Base-by-base conservation (phyloP, 2,888 invertebrate genomes). In the Eumacrocentrus americanus region DNA sequence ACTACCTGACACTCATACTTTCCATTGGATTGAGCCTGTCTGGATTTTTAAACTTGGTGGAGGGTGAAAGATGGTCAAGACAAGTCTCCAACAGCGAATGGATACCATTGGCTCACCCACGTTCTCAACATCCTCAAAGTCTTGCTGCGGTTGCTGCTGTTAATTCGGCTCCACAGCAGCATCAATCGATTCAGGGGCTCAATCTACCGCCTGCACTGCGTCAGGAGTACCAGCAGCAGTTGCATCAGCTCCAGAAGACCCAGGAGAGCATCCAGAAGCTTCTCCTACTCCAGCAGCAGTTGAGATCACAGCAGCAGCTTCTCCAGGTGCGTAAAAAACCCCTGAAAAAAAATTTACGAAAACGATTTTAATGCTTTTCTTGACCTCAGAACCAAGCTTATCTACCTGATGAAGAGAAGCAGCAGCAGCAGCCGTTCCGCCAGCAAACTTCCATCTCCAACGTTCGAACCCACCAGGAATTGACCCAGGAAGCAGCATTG, bases 81-180 rank as follows among this genome's bases (percentile, higher is more conserved):
- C 80, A 80, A 60, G 72, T 77, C 25, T 69, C 77, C 0, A 80
- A 75, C 60, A 80, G 79, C 71, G 80, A 80, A 54, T 80, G 80
- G 80, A 79, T 80, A n/a, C 80, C 80, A 1, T 59, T 80, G 57
- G 70, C 80, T 22, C 71, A 74, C 69, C 78, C 78, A 0, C 69
- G 74, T 18, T 60, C 67, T 25, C 48, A 61, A 20, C 74, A 71
- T 23, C 61, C 63, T 37, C 70, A 70, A 37, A 67, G 54, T 60
- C n/a, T n/a, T n/a, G n/a, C n/a, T n/a, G n/a, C n/a, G n/a, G n/a
- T n/a, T n/a, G 44, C 61, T 18, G 37, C 40, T 29, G 58, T n/a
- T 25, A 56, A 34, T 42, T 61, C 47, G 14, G 11, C 14, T 7
- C 63, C 52, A 18, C 52, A 58, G 7, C 44, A 67, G 11, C n/a